phyloP scores from a whole-genome alignment of 2,888 invertebrate genomes.

The Scaptomyza flava region DNA sequence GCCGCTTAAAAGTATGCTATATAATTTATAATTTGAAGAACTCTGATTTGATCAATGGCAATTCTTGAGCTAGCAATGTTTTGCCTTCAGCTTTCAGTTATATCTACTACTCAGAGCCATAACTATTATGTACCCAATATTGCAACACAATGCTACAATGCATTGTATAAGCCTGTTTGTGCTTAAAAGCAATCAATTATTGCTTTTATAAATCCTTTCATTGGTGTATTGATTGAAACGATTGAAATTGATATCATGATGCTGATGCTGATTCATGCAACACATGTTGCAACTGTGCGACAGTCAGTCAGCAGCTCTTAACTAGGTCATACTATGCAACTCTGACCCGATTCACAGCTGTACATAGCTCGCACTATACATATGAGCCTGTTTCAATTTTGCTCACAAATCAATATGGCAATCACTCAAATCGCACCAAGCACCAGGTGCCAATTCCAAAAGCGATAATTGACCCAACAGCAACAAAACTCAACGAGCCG shows the following conservation, averaged over 20 bases:
- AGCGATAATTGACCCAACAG: constrained; percentile 32
- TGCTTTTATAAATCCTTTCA: not conserved
- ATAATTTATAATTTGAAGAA: not conserved
- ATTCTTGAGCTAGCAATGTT: not conserved
- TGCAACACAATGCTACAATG: not conserved
- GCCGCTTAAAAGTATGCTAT: constrained; percentile 13
- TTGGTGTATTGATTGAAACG: constrained; percentile 1
- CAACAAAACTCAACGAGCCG: constrained; percentile 26
- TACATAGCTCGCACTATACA: not conserved
- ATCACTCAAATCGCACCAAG: constrained; percentile 17
- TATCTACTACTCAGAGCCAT: not conserved
- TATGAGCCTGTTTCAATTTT: constrained; percentile 11
- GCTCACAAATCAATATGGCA: constrained; percentile 24
- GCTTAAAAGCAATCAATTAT: no score
- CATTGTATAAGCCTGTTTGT: not conserved
- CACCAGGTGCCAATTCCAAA: constrained; percentile 10
- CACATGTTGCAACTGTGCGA: constrained; percentile 55
- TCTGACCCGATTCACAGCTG: constrained; percentile 65
- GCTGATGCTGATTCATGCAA: constrained; percentile 52
- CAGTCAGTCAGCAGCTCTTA: constrained; percentile 46
- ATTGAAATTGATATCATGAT: constrained; percentile 7
- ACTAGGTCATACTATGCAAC: constrained; percentile 73
- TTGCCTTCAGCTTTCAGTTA: no score
- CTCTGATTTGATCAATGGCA: not conserved
- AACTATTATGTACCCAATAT: not conserved